These are phyloP conservation scores for Hydrotaea cyrtoneurina DNA, from an alignment of 2,888 invertebrate genomes.

Conservation along the genomic window DNA sequence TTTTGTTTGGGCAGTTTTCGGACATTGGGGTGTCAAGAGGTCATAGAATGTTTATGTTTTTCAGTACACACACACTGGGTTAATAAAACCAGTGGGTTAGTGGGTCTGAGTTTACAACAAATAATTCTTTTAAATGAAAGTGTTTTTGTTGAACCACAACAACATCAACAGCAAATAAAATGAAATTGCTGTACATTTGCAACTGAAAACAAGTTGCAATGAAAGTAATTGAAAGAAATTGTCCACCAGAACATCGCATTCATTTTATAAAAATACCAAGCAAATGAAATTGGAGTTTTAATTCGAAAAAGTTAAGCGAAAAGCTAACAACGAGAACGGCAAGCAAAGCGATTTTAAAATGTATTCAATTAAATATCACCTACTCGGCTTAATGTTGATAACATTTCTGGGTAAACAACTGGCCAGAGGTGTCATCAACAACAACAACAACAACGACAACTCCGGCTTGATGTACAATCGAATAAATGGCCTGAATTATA, in stretches of 20 bases:
- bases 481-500: conserved; percentile 33
- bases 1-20: conserved; percentile 48
- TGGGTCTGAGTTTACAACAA: conserved; percentile 9
- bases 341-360: not conserved
- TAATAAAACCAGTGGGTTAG: conserved; percentile 56
- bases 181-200: not conserved
- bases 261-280: conserved; percentile 34
- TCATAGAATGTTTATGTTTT: not conserved
- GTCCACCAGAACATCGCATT: not conserved
- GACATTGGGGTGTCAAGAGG: conserved; percentile 38
- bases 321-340: conserved; percentile 26
- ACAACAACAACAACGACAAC: not conserved
- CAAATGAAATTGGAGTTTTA: conserved; percentile 45
- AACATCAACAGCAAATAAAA: not conserved
- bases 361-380: not conserved
- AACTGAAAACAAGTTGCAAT: conserved; percentile 16
- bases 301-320: conserved; percentile 35
- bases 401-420: not conserved
- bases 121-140: conserved; percentile 53
- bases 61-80: conserved; percentile 27
- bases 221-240: not conserved
- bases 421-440: not conserved
- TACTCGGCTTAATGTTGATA: not conserved
- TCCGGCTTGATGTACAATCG: not conserved
- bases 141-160: conserved; percentile 46